Base-by-base conservation (phyloP, 1,140 invertebrate species). In the Pseudomyrmex cubaensis region DNA sequence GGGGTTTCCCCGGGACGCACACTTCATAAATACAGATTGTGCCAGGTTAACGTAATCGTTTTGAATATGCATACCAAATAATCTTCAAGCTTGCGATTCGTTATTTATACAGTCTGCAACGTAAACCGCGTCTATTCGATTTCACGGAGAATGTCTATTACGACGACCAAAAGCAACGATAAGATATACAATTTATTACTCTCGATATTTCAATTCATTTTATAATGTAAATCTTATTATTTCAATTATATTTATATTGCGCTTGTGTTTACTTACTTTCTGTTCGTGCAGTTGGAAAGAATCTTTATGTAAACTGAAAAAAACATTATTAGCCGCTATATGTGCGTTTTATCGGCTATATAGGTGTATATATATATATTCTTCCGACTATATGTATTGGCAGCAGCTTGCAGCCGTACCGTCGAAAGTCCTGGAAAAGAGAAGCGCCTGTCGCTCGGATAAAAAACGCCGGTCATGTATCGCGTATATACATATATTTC, bases 381-480 rank as follows among this genome's bases (percentile, higher is more conserved):
- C 66, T 46, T 25, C 13, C 54, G 56, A 10, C 44, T 57, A 9
- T 35, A 35, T 74, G 56, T 67, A 76, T 69, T 74, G 86, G 80
- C 72, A 74, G 82, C 85, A 87, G 85, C 86, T 87, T 84, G 76
- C 22, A 57, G 72, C 73, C 46, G 50, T 67, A 69, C 13, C 44
- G 46, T 84, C 66, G 76, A 72, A 70, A 80, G 57, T 82, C 59
- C 57, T 7, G 48, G 48, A 7, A 75, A 75, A 82, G 20, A 75
- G 50, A 63, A 63, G 48, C 48, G 35, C 77, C 44, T 46, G 67
- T 8, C 54, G 8, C n/a, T 61, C 12, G 17, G 20, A n/a, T 61
- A 86, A 83, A 87, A 86, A 83, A 70, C 35, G 5, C 35, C 72
- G n/a, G 12, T 25, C 54, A 15, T 83, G 74, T 85, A 88, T 88